These are phyloP conservation scores for Porites evermanni DNA, from an alignment of 92 coral and sea anemone species.

Conservation along the genomic window DNA sequence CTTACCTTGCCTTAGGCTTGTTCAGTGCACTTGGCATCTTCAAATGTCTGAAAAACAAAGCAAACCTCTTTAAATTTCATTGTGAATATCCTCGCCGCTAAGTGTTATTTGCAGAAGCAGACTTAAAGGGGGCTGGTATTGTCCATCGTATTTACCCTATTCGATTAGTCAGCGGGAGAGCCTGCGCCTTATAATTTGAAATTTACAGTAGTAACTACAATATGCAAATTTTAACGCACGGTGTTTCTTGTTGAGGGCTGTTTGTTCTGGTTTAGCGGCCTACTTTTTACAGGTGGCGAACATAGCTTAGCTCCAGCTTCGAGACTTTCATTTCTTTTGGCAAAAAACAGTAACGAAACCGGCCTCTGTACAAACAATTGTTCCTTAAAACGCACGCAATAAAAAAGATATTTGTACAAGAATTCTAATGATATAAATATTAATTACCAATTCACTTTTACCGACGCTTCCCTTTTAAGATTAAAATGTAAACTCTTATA, in stretches of 20 bases:
- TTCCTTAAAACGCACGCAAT: not conserved
- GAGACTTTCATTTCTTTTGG: slow-evolving; percentile 4
- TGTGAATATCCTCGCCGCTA: not conserved
- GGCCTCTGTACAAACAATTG: not conserved
- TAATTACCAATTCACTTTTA: not conserved
- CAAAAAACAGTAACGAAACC: not conserved
- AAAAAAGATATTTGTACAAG: not conserved
- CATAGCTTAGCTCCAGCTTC: slow-evolving; percentile 2
- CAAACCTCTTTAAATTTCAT: not conserved
- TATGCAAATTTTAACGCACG: slow-evolving; percentile 32
- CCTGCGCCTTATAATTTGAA: not conserved
- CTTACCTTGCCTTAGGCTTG: slow-evolving; percentile 36
- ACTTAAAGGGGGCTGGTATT: not conserved
- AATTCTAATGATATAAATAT: not conserved
- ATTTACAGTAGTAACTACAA: not conserved
- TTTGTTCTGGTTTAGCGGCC: slow-evolving; percentile 27
- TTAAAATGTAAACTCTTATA: too few species aligned
- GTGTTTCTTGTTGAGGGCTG: not conserved
- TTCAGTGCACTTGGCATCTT: slow-evolving; percentile 29
- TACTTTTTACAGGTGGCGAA: slow-evolving; percentile 19
- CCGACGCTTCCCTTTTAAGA: not conserved
- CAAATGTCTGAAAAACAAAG: not conserved
- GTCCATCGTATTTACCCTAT: not conserved
- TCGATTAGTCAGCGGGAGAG: slow-evolving; percentile 2
- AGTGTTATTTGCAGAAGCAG: not conserved